Conservation (phyloP, 1,140 invertebrate genomes). For the Macrobrachium rosenbergii region DNA sequence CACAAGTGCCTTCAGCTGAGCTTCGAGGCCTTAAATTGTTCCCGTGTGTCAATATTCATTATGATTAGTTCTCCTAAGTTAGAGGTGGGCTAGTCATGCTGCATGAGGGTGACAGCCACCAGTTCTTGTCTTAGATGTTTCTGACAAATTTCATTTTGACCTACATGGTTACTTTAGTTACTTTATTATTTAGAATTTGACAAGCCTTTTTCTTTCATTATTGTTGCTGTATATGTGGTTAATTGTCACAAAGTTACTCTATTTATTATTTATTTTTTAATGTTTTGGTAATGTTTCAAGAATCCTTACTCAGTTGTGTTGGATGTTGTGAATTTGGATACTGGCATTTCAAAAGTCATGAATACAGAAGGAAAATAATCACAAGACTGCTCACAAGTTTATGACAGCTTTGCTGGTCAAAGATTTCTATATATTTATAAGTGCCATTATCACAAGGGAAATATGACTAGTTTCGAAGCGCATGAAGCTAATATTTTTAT, state of each 20-base stretch:
- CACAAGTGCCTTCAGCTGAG: constrained; percentile 47
- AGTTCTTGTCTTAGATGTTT: constrained; percentile 47
- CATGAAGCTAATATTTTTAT: too few species aligned
- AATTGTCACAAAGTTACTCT: constrained; percentile 20
- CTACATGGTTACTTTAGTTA: background rate
- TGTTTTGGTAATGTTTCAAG: constrained; percentile 26
- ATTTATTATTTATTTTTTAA: constrained; percentile 47
- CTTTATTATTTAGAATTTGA: constrained; percentile 1
- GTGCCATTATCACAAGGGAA: constrained; percentile 1
- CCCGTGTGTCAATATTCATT: constrained; percentile 6
- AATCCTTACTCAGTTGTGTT: background rate
- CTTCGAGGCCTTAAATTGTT: constrained; percentile 23
- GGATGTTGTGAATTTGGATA: constrained; percentile 7
- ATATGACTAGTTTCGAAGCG: background rate
- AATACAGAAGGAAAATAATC: background rate
- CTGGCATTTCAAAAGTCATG: constrained; percentile 12
- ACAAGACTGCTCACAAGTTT: background rate
- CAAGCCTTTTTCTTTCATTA: constrained; percentile 6
- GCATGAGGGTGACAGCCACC: constrained; percentile 54
- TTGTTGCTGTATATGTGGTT: constrained; percentile 35
- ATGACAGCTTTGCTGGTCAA: constrained; percentile 22
- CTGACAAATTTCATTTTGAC: background rate
- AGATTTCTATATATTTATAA: background rate
- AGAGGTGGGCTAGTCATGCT: constrained; percentile 25
- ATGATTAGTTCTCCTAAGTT: constrained; percentile 31